phyloP scores from a whole-genome alignment of 2,797 vertebrate genomes.

The Halcyon leucocephala region DNA sequence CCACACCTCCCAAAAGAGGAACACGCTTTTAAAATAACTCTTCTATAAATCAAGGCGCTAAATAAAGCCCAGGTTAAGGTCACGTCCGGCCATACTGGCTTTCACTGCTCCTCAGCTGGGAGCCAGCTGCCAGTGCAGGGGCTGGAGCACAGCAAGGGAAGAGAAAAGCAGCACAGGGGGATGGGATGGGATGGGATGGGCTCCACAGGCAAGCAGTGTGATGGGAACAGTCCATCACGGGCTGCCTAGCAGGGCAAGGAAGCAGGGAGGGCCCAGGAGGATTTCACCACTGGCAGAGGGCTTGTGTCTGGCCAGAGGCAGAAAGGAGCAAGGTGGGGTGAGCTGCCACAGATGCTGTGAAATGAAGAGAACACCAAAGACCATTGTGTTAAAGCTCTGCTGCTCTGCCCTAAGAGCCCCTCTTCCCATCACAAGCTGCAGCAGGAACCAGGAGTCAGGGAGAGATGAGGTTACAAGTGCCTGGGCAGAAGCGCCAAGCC shows the following conservation, averaged over 20 bases:
- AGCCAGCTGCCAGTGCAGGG: neutral
- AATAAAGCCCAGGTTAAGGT: constrained; percentile 72
- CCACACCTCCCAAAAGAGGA: constrained; percentile 48
- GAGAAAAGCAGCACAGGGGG: neutral
- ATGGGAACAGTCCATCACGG: neutral
- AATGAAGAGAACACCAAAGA: neutral
- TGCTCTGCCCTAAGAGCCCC: neutral
- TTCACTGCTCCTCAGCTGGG: constrained; percentile 20
- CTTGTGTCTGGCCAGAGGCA: neutral
- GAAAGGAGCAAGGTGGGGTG: neutral
- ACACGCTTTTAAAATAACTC: constrained; percentile 52
- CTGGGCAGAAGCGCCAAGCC: neutral
- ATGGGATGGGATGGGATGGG: neutral
- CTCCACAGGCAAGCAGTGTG: neutral
- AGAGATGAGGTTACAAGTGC: rapidly evolving
- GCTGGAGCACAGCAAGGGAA: neutral
- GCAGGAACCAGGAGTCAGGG: neutral
- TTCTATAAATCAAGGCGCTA: constrained; percentile 47
- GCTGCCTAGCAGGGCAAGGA: neutral
- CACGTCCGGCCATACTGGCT: constrained; percentile 17
- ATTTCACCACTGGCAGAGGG: neutral
- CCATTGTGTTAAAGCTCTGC: neutral
- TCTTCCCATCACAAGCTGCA: neutral
- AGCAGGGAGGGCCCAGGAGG: neutral
- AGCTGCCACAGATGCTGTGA: neutral